A percentile compares a stretch with the other conserved stretches of the same genome.
Evolutionary conservation across 2,797 vertebrate species (phyloP).

Genomic region (Microtus agrestis): DNA sequence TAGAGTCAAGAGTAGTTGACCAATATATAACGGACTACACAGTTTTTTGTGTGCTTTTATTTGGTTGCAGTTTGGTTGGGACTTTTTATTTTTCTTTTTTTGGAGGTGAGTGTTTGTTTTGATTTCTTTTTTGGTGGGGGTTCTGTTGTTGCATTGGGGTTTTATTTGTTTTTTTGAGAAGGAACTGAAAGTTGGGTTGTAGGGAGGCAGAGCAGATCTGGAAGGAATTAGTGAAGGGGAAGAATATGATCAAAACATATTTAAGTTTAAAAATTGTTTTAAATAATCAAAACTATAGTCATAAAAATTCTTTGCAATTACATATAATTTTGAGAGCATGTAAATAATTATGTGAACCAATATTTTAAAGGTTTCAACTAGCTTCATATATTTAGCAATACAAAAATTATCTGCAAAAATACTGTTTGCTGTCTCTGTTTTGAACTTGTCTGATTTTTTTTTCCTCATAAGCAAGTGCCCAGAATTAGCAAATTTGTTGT

Average conservation of each 20-base stretch:
- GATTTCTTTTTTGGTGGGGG: not conserved
- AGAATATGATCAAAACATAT: not conserved
- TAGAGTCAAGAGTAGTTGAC: no score
- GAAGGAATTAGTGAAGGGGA: not conserved
- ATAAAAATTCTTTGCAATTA: not conserved
- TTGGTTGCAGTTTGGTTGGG: not conserved
- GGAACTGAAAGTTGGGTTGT: not conserved
- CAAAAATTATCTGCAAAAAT: not conserved
- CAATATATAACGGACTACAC: no score
- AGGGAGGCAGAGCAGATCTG: not conserved
- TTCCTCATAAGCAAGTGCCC: not conserved
- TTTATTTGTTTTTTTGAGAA: not conserved
- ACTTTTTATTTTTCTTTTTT: not conserved
- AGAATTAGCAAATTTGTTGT: constrained; percentile 3
- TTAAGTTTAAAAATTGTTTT: not conserved
- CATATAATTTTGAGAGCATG: not conserved
- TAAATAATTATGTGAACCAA: constrained; percentile 9
- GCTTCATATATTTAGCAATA: constrained; percentile 1
- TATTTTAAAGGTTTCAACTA: not conserved
- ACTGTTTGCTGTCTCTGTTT: not conserved
- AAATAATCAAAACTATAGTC: not conserved
- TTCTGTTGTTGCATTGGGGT: not conserved
- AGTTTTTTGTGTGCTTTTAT: not conserved
- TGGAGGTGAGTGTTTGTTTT: not conserved
- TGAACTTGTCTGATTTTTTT: not conserved